Base-by-base conservation (phyloP, 2,113 vertebrate species). In the Nannobrachium achirus region DNA sequence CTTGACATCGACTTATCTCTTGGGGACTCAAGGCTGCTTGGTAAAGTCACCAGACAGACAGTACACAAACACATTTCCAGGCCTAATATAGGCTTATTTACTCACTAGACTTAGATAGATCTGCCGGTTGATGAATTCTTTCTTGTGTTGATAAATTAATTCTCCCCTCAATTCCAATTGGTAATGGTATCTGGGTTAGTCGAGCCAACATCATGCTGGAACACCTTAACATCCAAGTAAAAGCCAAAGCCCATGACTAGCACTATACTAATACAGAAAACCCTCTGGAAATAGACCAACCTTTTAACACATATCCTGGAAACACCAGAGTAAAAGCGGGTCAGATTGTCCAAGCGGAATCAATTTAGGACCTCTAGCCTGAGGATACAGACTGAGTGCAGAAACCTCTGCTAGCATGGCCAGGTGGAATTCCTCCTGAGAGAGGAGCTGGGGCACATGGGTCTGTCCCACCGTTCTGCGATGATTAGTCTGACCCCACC, bases 401-500 rank as follows among this genome's bases (percentile, higher is more conserved):
- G 64, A 71, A 78, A 39, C 63, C 48, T 49, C 39, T 38, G 62
- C 42, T 74, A 80, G 65, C 51, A 63, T 76, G 76, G 25, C 20
- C 52, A 56, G 52, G 52, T 57, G 68, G 42, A 65, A 3, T 1
- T 39, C 20, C 46, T 50, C 14, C 61, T 13, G 57, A 50, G 50
- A 57, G 65, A 3, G 2, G 20, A 59, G 74, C 72, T 25, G 42
- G 69, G 58, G 56, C 42, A 66, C 25, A 64, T 18, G 20, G 60
- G 40, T 46, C 58, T 70, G 69, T 56, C 20, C 14, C 56, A 55
- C 68, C 63, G 64, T 70, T 79, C 59, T 59, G 39, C 18, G 44
- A 65, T 80, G 68, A 84, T 79, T 74, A 70, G 66, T 58, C 70
- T 73, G 63, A 79, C 67, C 78, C 33, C 53, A 10, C 7, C 50